These are phyloP conservation scores for Irena cyanogastra DNA, from an alignment of 2,113 vertebrate species.

Conservation along the genomic window DNA sequence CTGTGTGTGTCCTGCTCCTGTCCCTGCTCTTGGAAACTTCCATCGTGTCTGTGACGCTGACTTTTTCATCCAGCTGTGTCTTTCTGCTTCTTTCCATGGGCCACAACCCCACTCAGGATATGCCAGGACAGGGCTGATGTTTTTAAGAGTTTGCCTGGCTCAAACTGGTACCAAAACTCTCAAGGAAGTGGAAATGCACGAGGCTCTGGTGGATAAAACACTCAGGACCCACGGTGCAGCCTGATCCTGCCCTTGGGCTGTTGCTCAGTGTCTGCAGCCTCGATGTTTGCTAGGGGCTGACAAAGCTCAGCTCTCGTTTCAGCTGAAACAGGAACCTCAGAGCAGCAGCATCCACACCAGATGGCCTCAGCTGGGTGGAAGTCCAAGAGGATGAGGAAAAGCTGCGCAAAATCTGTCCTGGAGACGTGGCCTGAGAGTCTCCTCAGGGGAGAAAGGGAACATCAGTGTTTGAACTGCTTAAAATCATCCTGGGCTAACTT, in stretches of 20 bases:
- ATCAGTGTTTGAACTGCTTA: background rate
- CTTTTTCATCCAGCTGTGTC: too few relatives aligned
- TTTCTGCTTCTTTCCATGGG: too few relatives aligned
- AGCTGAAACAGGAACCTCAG: background rate
- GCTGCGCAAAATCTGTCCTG: background rate
- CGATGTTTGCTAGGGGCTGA: background rate
- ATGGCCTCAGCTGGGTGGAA: background rate
- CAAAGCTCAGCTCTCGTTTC: background rate
- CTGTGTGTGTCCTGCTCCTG: too few relatives aligned
- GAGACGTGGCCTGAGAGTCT: background rate
- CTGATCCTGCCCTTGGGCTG: background rate
- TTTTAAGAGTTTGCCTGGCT: too few relatives aligned
- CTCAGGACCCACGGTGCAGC: rapidly evolving
- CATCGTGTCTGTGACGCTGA: too few relatives aligned
- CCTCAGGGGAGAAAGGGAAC: background rate
- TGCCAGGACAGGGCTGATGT: too few relatives aligned
- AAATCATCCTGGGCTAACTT: background rate
- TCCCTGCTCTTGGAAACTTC: too few relatives aligned
- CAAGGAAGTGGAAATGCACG: too few relatives aligned
- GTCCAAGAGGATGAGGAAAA: background rate
- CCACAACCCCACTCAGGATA: too few relatives aligned
- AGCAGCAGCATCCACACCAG: background rate
- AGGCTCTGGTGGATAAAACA: background rate
- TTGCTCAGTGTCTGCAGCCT: background rate
- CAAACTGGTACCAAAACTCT: too few relatives aligned